phyloP scores from a whole-genome alignment of 2,888 invertebrate species.

The Halocaridina rubra region DNA sequence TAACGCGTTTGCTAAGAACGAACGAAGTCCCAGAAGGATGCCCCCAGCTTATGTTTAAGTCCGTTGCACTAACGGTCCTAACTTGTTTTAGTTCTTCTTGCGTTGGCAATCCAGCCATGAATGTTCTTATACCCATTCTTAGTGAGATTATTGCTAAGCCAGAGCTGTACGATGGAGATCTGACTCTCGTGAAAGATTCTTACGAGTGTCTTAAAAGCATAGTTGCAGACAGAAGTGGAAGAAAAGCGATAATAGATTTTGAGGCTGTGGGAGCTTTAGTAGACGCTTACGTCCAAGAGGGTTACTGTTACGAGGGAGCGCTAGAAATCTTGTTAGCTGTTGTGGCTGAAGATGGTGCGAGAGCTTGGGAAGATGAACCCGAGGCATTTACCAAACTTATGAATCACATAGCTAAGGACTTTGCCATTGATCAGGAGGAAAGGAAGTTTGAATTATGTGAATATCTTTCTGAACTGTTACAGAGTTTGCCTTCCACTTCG shows the following conservation, averaged over 20 bases:
- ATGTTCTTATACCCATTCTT: slow-evolving; percentile 84
- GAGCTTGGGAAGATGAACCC: slow-evolving; percentile 56
- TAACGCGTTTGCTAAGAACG: slow-evolving; percentile 82
- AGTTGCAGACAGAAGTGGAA: slow-evolving; percentile 75
- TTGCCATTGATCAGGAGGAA: slow-evolving; percentile 88
- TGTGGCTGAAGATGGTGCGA: slow-evolving; percentile 44
- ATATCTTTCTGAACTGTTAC: slow-evolving; percentile 41
- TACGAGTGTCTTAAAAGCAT: slow-evolving; percentile 66
- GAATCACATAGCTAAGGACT: slow-evolving; percentile 85
- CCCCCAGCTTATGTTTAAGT: slow-evolving; percentile 86
- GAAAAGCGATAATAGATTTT: slow-evolving; percentile 77
- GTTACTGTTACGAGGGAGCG: slow-evolving; percentile 90
- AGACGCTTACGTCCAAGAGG: slow-evolving; percentile 83
- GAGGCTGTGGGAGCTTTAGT: slow-evolving; percentile 76
- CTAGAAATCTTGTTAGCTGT: slow-evolving; percentile 77
- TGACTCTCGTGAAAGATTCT: slow-evolving; percentile 80
- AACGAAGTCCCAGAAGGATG: slow-evolving; percentile 81
- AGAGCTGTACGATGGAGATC: slow-evolving; percentile 82
- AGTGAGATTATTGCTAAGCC: slow-evolving; percentile 77
- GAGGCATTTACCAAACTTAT: slow-evolving; percentile 84
- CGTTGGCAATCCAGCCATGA: slow-evolving; percentile 76
- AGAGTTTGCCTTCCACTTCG: slow-evolving; percentile 67
- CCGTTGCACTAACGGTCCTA: slow-evolving; percentile 87
- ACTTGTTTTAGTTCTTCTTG: slow-evolving; percentile 76
- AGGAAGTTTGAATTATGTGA: slow-evolving; percentile 87